Percentiles rank a stretch among this genome's conserved stretches.
These are phyloP conservation scores for Pampusana beccarii DNA, from an alignment of 2,113 vertebrate species.

Conservation along the genomic window DNA sequence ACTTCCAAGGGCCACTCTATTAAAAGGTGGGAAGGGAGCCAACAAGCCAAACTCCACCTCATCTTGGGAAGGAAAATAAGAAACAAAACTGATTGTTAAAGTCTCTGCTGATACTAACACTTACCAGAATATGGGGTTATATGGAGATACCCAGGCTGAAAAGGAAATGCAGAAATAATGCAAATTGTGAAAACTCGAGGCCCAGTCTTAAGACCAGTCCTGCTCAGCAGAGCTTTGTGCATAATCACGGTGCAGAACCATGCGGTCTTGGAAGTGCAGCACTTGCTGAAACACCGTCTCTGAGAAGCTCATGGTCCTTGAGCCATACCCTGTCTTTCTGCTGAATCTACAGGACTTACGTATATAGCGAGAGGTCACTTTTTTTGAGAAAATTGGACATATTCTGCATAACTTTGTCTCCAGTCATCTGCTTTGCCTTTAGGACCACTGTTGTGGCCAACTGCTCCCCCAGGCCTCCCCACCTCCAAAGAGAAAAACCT, in stretches of 20 bases:
- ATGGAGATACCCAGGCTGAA: neutral
- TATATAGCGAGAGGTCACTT: neutral
- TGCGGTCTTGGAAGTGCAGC: accelerated
- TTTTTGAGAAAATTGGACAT: neutral
- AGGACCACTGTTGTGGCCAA: neutral
- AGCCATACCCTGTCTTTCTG: neutral
- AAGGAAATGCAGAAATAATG: neutral
- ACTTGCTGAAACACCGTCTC: neutral
- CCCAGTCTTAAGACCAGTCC: neutral
- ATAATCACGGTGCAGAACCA: neutral
- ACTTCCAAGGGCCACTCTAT: neutral
- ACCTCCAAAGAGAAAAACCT: neutral
- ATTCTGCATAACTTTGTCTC: neutral
- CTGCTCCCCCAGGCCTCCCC: neutral
- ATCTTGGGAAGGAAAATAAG: neutral
- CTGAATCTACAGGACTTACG: neutral
- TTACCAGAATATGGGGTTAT: neutral
- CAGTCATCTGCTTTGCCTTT: neutral
- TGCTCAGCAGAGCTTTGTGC: neutral
- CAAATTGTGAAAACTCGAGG: neutral
- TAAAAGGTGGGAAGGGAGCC: neutral
- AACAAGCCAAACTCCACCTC: neutral
- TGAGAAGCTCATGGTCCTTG: neutral
- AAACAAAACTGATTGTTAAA: neutral
- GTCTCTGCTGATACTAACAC: neutral